Percentiles rank a stretch among this genome's conserved stretches.
Evolutionary conservation across 2,797 vertebrate genomes (phyloP).

Genomic region (Petrocephalus sullivani): DNA sequence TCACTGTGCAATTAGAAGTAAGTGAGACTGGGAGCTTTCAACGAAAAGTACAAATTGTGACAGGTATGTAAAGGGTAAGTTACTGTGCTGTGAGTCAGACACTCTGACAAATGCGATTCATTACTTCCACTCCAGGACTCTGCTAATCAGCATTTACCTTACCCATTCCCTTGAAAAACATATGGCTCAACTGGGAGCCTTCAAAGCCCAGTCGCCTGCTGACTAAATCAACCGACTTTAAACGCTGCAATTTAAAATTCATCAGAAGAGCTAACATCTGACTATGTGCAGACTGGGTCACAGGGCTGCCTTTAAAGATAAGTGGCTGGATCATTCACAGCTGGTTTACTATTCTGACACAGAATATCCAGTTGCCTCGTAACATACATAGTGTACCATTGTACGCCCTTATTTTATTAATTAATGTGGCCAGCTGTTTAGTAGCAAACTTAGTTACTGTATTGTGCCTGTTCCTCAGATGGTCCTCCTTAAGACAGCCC

Average conservation of each 20-base stretch:
- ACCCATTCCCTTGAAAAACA: not conserved
- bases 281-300: not conserved
- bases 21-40: not conserved
- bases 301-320: not conserved
- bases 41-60: not conserved
- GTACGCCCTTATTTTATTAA: not conserved
- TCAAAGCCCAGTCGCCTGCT: not conserved
- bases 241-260: not conserved
- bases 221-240: not conserved
- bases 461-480: not conserved
- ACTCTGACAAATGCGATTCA: not conserved
- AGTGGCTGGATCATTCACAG: not conserved
- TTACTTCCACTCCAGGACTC: not conserved
- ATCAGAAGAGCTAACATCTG: not conserved
- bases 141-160: not conserved
- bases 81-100: not conserved
- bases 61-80: not conserved
- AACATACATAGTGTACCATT: not conserved
- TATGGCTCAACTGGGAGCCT: not conserved
- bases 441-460: not conserved
- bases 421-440: not conserved
- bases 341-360: not conserved
- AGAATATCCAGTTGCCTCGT: not conserved
- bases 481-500: not conserved
- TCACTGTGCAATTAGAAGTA: not conserved